Conservation (phyloP, 92 coral and sea anemone species). For the Palythoa heliodiscus region DNA sequence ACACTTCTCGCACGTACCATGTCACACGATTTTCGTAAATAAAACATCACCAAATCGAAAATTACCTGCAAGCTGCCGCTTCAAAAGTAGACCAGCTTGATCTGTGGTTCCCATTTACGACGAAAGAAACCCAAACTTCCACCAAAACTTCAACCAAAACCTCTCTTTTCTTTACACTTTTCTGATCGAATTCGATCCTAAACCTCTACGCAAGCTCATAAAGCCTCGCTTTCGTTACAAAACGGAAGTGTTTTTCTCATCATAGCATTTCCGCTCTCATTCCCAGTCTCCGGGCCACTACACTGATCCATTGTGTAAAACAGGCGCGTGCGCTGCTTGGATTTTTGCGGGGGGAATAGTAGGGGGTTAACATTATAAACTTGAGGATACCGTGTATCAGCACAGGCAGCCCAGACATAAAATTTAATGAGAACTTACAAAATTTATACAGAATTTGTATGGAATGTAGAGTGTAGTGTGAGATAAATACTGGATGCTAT, state of each 20-base stretch:
- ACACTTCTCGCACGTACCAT: background rate
- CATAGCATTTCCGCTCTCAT: conserved; percentile 35
- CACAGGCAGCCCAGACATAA: too few species aligned
- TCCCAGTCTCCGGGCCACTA: background rate
- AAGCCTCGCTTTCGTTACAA: conserved; percentile 33
- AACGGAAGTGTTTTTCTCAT: conserved; percentile 36
- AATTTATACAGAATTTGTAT: too few species aligned
- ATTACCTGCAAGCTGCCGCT: conserved; percentile 86
- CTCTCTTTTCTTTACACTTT: conserved; percentile 10
- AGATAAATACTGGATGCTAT: too few species aligned
- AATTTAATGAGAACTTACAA: too few species aligned
- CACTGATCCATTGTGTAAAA: too few species aligned
- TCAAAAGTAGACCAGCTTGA: conserved; percentile 93
- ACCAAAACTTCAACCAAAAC: conserved; percentile 30
- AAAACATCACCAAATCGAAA: conserved; percentile 5
- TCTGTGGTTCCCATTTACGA: conserved; percentile 81
- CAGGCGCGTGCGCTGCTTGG: too few species aligned
- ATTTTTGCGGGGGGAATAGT: too few species aligned
- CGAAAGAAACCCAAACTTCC: conserved; percentile 32
- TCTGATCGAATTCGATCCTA: conserved; percentile 28
- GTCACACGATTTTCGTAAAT: conserved; percentile 13
- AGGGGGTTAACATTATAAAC: too few species aligned
- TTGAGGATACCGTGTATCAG: too few species aligned
- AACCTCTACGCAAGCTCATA: conserved; percentile 51
- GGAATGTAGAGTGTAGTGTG: too few species aligned